Evolutionary conservation across 2,797 vertebrate genomes (phyloP).

Genomic region (Eospalax fontanierii): DNA sequence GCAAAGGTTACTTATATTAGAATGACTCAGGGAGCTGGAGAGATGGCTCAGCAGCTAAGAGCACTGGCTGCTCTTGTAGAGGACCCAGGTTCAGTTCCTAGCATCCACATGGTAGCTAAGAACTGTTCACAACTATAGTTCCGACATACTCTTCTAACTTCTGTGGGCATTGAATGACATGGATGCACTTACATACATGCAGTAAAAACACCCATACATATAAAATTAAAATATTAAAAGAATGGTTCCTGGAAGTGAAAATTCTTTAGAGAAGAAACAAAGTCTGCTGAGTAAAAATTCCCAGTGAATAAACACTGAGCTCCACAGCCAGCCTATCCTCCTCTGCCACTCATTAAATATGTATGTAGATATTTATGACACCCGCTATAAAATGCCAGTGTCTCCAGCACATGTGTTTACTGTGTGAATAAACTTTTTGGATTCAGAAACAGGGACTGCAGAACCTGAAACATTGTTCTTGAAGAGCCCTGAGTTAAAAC

Average conservation of each 20-base stretch:
- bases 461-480: slow-evolving; percentile 51
- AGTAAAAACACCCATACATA: too few relatives aligned
- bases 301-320: neutral
- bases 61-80: too few relatives aligned
- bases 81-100: too few relatives aligned
- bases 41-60: too few relatives aligned
- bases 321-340: neutral
- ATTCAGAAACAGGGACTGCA: slow-evolving; percentile 8
- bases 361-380: slow-evolving; percentile 6
- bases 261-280: slow-evolving; percentile 4
- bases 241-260: slow-evolving; percentile 8
- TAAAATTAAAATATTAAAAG: too few relatives aligned
- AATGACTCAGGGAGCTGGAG: neutral
- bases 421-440: slow-evolving; percentile 41
- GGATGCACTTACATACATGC: too few relatives aligned
- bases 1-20: slow-evolving; percentile 2
- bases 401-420: neutral
- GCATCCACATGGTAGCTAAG: too few relatives aligned
- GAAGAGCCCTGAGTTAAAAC: slow-evolving; percentile 58
- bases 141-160: too few relatives aligned
- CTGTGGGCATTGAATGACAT: too few relatives aligned
- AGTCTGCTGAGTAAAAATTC: slow-evolving; percentile 3
- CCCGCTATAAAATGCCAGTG: slow-evolving; percentile 24
- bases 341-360: slow-evolving; percentile 12
- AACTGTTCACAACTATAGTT: too few relatives aligned